A percentile compares a stretch with the other conserved stretches of the same genome.
Conservation (phyloP, 2,113 vertebrate species). For the Amphilophus citrinellus region DNA sequence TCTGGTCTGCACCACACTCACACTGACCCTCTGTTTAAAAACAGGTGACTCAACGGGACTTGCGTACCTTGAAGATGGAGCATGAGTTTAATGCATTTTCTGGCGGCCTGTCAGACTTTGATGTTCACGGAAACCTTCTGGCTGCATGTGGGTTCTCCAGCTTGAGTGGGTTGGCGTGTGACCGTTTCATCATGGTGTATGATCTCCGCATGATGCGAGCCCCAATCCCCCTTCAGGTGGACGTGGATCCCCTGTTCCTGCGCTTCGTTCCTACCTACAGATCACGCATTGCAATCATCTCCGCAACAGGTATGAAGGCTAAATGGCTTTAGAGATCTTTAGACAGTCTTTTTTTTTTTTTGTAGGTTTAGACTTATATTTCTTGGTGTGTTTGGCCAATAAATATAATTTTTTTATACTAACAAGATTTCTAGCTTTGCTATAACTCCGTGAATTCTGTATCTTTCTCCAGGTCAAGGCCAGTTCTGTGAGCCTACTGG, state of each 20-base stretch:
- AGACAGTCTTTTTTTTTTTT: not conserved
- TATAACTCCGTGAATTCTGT: not conserved
- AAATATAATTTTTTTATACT: not conserved
- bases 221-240: conserved; percentile 95
- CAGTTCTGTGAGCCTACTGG: conserved; percentile 98
- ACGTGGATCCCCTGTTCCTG: conserved; percentile 95
- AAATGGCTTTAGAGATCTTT: not conserved
- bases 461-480: conserved; percentile 86
- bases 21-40: not conserved
- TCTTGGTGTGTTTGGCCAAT: not conserved
- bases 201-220: conserved; percentile 98
- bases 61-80: conserved; percentile 90
- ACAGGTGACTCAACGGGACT: conserved; percentile 91
- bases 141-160: conserved; percentile 97
- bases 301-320: conserved; percentile 88
- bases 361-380: not conserved
- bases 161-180: conserved; percentile 91
- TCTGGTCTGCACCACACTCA: not conserved
- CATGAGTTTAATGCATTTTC: conserved; percentile 96
- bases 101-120: conserved; percentile 94
- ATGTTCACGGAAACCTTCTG: conserved; percentile 95
- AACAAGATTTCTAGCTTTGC: not conserved
- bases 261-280: conserved; percentile 98
- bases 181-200: conserved; percentile 97
- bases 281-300: conserved; percentile 96